Evolutionary conservation across 2,888 invertebrate species (phyloP), one percentile per base, ranked within the genome.

Genomic region (Ellobium chinense): DNA sequence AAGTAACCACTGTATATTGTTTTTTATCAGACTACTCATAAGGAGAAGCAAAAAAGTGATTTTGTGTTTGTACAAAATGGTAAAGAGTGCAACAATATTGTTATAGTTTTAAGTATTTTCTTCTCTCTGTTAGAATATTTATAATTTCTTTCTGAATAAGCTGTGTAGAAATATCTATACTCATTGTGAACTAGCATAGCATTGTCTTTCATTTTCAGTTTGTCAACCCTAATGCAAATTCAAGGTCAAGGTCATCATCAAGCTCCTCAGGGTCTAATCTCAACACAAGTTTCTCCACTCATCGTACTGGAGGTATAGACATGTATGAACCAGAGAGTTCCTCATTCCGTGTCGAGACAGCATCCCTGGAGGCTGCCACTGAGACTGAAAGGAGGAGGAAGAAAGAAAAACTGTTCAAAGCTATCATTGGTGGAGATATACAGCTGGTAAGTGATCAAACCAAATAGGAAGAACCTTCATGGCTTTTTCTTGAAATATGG

Each of bases 351-450:
- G 58, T 84, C 9, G 80, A 82, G 72, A 83, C 85, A 18, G 86
- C 86, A 46, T 87, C 87, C 63, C 87, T 89, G 81, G 88, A 89
- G 54, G 84, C 84, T 37, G 81, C 69, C 21, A 83, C 85, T 31
- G 77, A 84, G 29, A 82, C 74, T 60, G 86, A 88, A 80, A 82
- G 84, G 60, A 76, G 72, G 60, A 81, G 72, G 37, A 76, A 82
- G 54, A 83, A 88, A 36, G 90, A 90, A 39, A 89, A 88, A 77
- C 84, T 92, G 56, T 89, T 91, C 73, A 89, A 88, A 63, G 90
- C 91, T 63, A 90, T 91, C 14, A 87, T 87, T 29, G 87, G 89
- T 80, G 89, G 89, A 24, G 92, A 92, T 81, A 82, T 89, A 27
- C 88, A 88, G 72, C 85, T 92, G 90, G 92, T 92, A 76, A 77